Base-by-base conservation (phyloP, 2,113 vertebrate species). In the Mola mola region DNA sequence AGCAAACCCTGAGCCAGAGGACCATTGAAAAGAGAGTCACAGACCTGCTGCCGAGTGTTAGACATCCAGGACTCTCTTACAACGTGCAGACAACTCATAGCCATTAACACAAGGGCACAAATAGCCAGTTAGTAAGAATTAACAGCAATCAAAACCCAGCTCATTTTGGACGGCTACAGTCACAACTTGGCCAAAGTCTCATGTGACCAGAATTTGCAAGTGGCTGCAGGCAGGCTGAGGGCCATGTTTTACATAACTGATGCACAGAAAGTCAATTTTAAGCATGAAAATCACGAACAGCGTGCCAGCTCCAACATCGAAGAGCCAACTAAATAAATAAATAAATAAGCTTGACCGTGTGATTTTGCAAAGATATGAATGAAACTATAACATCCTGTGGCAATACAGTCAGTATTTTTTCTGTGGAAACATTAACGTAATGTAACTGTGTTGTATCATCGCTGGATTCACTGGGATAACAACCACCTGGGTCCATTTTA, bases 1-100 rank as follows among this genome's bases (percentile, higher is more conserved):
- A 81, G 97, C 97, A 90, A 99, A 99, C 68, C 97, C 96, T 99
- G 75, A 74, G 17, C 25, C 50, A 74, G 36, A 59, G 13, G 5
- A 44, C 69, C 4, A 73, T 1, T n/a, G 24, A 50, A 43, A 50
- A 72, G 41, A 58, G 21, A 44, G 66, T 62, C 16, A 11, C 4
- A 26, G 8, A 52, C 13, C 13, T 42, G 19, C 49, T 26, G 19
- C 17, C 37, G 12, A 9, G 10, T 31, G 16, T 26, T 6, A 26
- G 7, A 56, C 11, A 21, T 33, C 13, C 42, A 46, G 13, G 2
- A 19, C 40, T 31, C 1, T 16, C 28, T 28, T 19, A 47, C 47
- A 21, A 59, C 11, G 16, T 22, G 9, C 21, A 71, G 12, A 47
- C 33, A 22, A 15, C 44, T 46, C 12, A 28, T 8, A 21, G 17